Evolutionary conservation across 2,888 invertebrate genomes (phyloP), one percentile per base, ranked within the genome.

Genomic region (Macrosiphum euphorbiae): DNA sequence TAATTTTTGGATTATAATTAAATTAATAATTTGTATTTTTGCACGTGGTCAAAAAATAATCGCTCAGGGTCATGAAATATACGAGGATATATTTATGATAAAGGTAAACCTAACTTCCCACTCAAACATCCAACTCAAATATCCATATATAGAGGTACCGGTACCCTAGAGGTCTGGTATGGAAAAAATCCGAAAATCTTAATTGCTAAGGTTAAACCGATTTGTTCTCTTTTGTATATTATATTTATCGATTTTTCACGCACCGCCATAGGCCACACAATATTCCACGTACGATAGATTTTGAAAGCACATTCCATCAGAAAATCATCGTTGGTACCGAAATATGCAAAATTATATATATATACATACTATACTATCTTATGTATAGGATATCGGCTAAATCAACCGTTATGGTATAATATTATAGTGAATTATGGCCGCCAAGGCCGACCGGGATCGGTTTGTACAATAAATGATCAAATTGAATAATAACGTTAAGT

Each of bases 321-420:
- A 20, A 78, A 55, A 35, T 35, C 35, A 35, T 78, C 78, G 7
- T 78, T 20, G 35, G 8, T 35, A 78, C 20, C 20, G 20, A 78
- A 41, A 41, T 24, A 78, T 78, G 35, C 35, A 20, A 35, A 20
- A 78, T 35, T 20, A 67, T 67, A 84, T 24, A 8, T 41, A 84
- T 84, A 4, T 4, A n/a, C 10, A 47, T 47, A 24, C 5, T 24
- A 20, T 55, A 55, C 20, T 55, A 55, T 16, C 55, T 55, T 50
- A 52, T 55, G 5, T 55, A 78, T 35, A 78, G 2, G 0, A 41
- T 35, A 78, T 78, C 7, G 78, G 20, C 78, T 52, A 20, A 86
- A 86, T 88, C n/a, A 67, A 90, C 90, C 90, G 61, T 67, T 61
- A 47, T 44, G 20, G 61, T 67, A 44, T 13, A 13, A n/a, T n/a